Conservation (phyloP, 2,113 vertebrate genomes). For the Lepus europaeus region DNA sequence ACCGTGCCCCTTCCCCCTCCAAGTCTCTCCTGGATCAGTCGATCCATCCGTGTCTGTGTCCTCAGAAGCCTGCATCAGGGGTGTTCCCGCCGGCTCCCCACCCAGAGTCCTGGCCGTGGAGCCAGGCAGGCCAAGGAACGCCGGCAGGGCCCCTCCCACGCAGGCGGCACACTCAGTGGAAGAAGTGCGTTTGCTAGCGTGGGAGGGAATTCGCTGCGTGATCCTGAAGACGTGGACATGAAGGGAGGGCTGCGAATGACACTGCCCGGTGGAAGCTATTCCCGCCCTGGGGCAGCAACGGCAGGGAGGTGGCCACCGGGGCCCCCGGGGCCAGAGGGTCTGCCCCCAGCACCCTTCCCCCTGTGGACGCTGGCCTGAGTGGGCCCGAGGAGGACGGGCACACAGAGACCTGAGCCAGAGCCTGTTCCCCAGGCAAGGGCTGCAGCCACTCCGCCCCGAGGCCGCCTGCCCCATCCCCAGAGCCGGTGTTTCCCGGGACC, state of each 20-base stretch:
- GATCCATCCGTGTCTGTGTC: not conserved
- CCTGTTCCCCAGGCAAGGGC: slow-evolving; percentile 62
- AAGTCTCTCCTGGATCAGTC: not conserved
- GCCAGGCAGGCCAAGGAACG: too few species aligned
- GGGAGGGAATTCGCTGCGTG: not conserved
- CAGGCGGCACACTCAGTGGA: not conserved
- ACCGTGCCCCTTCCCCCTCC: not conserved
- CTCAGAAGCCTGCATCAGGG: not conserved
- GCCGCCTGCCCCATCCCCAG: not conserved
- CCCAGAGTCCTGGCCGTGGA: not conserved
- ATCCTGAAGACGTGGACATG: not conserved
- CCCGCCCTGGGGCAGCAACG: not conserved
- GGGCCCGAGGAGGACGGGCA: slow-evolving; percentile 32
- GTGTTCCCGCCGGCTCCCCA: not conserved
- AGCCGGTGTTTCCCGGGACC: too few species aligned
- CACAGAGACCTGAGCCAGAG: slow-evolving; percentile 43
- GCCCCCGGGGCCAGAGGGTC: too few species aligned
- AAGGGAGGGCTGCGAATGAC: not conserved
- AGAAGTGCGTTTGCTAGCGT: not conserved
- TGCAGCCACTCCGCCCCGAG: not conserved
- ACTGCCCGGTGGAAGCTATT: not conserved
- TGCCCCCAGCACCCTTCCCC: too few species aligned
- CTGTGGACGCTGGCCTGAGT: too few species aligned
- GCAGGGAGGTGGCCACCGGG: too few species aligned
- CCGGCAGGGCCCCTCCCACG: too few species aligned